Percentiles rank a stretch among this genome's conserved stretches.
Conservation (phyloP, 2,888 invertebrate species). For the Aleiodes alternator region DNA sequence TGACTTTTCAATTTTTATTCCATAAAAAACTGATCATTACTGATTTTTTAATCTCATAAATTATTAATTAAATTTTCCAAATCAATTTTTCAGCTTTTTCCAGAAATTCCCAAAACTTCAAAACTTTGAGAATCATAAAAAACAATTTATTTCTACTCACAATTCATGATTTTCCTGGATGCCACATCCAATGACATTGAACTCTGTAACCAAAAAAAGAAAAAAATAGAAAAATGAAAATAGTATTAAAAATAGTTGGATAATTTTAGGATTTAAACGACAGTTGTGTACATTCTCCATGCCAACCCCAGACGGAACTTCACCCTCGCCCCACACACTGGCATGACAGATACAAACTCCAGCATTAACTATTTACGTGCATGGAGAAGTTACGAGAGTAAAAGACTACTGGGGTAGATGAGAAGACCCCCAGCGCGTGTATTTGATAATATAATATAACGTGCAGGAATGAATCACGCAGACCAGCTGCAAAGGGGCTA, state of each 20-base stretch:
- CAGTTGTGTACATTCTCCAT: conserved; percentile 22
- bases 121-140: too few species aligned
- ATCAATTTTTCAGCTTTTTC: too few species aligned
- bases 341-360: conserved; percentile 5
- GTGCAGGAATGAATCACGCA: conserved; percentile 31
- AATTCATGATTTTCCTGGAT: not conserved
- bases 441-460: conserved; percentile 26
- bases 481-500: conserved; percentile 22
- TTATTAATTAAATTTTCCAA: too few species aligned
- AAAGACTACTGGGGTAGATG: conserved; percentile 10
- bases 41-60: too few species aligned
- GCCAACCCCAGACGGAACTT: not conserved
- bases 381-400: not conserved
- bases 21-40: too few species aligned
- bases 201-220: not conserved
- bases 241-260: not conserved
- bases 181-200: not conserved
- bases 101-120: too few species aligned
- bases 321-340: not conserved
- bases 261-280: conserved; percentile 5
- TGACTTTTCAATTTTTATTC: too few species aligned
- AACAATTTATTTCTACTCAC: too few species aligned
- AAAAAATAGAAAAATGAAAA: not conserved
- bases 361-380: conserved; percentile 18
- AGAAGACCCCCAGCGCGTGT: conserved; percentile 3